These are phyloP conservation scores for Rhinolophus sinicus DNA, from an alignment of 2,113 vertebrate genomes.

Conservation along the genomic window DNA sequence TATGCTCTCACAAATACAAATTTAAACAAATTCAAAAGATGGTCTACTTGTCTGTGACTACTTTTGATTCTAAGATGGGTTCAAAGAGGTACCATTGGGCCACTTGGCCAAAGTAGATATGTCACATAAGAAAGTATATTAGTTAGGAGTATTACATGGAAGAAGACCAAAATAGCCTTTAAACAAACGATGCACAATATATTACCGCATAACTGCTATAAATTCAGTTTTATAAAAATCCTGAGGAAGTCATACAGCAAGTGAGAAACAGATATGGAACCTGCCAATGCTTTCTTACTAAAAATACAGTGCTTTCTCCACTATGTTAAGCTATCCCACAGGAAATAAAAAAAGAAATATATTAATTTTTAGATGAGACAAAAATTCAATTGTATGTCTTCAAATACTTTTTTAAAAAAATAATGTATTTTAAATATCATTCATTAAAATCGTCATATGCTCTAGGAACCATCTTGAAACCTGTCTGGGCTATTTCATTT, in stretches of 20 bases:
- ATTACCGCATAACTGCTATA: background rate
- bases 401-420: background rate
- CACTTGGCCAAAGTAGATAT: background rate
- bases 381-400: background rate
- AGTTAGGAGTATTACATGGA: background rate
- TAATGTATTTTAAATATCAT: slow-evolving; percentile 12
- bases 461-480: background rate
- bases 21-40: background rate
- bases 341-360: background rate
- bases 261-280: background rate
- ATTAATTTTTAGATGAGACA: background rate
- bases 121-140: background rate
- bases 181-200: background rate
- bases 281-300: background rate
- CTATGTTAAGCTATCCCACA: background rate
- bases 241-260: background rate
- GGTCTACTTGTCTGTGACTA: background rate
- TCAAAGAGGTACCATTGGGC: background rate
- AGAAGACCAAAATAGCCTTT: slow-evolving; percentile 2
- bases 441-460: background rate
- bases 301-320: background rate
- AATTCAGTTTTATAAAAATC: background rate
- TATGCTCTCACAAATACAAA: background rate
- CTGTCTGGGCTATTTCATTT: background rate
- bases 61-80: background rate